Base-by-base conservation (phyloP, 2,797 vertebrate species). In the Enteromius mattozi region DNA sequence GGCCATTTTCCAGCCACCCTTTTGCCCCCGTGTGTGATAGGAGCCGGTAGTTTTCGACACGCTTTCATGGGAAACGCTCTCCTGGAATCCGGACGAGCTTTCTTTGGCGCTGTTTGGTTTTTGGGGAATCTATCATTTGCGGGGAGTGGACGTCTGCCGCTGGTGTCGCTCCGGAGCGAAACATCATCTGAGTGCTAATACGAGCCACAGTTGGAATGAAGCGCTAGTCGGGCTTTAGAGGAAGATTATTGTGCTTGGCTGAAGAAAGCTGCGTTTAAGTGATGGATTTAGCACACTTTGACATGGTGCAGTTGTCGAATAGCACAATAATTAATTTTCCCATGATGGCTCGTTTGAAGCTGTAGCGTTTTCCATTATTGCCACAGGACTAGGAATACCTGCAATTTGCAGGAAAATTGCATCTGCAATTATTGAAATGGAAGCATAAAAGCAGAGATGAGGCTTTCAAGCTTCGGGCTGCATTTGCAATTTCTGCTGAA, bases 381-480 rank as follows among this genome's bases (percentile, higher is more conserved):
- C 87, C 88, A 76, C 81, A 80, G 86, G 89, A 89, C 89, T 91
- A 84, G 86, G 85, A 91, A 91, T 85, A 82, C 66, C 77, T 84
- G 83, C 81, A 87, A 86, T 91, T 90, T 91, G 85, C 80, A 81
- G 81, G 86, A 90, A 90, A 92, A 93, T 90, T 85, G 78, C 76
- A 86, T 86, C 45, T 83, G 84, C 91, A 90, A 91, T 91, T 92
- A 92, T 88, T 90, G 89, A 92, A 92, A 91, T 81, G 81, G 88
- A 85, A 61, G 61, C 27, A 27, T 5, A 45, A 17, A 2, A 10
- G 66, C 45, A 65, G 61, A 17, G 14, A 7, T 21, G 45, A 40
- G 49, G 24, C 63, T 84, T 86, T 89, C 89, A 88, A 91, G 89
- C 65, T 71, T 45, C 7, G 51, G 84, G 56, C 12, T 54, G 42